A percentile compares a stretch with the other conserved stretches of the same genome.
phyloP scores from a whole-genome alignment of 1,140 invertebrate genomes.

The Lithobius niger region DNA sequence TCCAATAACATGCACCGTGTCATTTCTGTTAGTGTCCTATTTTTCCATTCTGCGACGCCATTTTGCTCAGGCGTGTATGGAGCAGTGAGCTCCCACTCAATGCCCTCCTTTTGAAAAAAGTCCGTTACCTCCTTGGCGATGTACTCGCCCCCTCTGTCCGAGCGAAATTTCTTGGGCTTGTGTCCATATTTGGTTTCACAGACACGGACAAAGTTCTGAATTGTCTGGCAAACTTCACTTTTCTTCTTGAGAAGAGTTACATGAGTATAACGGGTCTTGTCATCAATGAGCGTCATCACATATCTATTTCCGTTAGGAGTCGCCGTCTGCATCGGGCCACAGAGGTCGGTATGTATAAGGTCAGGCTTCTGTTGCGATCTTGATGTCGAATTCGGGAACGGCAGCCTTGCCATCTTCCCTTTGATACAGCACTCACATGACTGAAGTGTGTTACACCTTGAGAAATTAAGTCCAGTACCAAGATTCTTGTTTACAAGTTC shows the following conservation, averaged over 20 bases:
- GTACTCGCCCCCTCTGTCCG: too few species aligned
- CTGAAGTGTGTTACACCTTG: not conserved
- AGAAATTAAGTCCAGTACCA: not conserved
- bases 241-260: not conserved
- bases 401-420: not conserved
- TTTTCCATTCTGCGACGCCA: constrained; percentile 16
- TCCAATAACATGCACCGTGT: constrained; percentile 15
- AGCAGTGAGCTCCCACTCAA: constrained; percentile 12
- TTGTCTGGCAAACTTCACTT: not conserved
- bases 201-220: too few species aligned
- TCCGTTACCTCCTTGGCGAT: too few species aligned
- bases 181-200: too few species aligned
- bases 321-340: not conserved
- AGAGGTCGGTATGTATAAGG: not conserved
- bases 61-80: constrained; percentile 19
- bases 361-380: not conserved
- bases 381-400: not conserved
- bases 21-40: constrained; percentile 13
- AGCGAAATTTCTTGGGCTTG: too few species aligned
- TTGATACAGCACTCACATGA: not conserved
- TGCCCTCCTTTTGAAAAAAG: constrained; percentile 8
- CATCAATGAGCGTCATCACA: not conserved
- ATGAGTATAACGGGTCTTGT: not conserved
- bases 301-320: not conserved
- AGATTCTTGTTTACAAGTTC: not conserved